Evolutionary conservation across 92 coral and sea anemone species (phyloP).

Genomic region (Porites divaricata): DNA sequence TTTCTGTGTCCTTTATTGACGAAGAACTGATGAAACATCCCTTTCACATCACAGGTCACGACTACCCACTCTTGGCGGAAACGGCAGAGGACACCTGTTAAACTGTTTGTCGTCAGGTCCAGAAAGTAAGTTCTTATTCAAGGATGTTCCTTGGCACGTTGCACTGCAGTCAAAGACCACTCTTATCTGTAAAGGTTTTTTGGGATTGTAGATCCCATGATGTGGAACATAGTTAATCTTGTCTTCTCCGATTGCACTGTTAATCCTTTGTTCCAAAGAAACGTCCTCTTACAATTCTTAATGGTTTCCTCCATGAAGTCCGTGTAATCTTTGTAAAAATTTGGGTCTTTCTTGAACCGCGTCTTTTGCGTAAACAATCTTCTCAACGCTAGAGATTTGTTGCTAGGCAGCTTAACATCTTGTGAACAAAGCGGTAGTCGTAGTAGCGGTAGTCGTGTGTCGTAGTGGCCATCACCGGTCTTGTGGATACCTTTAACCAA

Average conservation of each 20-base stretch:
- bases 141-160: conserved; percentile 14
- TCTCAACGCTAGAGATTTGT: conserved; percentile 42
- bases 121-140: conserved; percentile 43
- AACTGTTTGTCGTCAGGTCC: conserved; percentile 53
- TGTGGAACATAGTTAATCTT: conserved; percentile 29
- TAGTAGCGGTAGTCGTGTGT: conserved; percentile 56
- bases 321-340: conserved; percentile 38
- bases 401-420: conserved; percentile 41
- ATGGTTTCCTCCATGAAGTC: conserved; percentile 48
- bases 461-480: conserved; percentile 49
- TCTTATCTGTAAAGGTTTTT: conserved; percentile 20
- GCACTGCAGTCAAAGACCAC: conserved; percentile 28
- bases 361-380: conserved; percentile 41
- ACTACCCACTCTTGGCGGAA: conserved; percentile 48
- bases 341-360: conserved; percentile 24
- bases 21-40: conserved; percentile 62
- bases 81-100: conserved; percentile 47
- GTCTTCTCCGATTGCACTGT: conserved; percentile 5
- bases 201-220: conserved; percentile 41
- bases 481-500: conserved; percentile 34
- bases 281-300: conserved; percentile 33
- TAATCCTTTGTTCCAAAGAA: background rate
- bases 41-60: conserved; percentile 35
- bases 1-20: conserved; percentile 56
- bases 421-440: conserved; percentile 33